Evolutionary conservation across 1,140 invertebrate species (phyloP).

Genomic region (Popillia japonica): DNA sequence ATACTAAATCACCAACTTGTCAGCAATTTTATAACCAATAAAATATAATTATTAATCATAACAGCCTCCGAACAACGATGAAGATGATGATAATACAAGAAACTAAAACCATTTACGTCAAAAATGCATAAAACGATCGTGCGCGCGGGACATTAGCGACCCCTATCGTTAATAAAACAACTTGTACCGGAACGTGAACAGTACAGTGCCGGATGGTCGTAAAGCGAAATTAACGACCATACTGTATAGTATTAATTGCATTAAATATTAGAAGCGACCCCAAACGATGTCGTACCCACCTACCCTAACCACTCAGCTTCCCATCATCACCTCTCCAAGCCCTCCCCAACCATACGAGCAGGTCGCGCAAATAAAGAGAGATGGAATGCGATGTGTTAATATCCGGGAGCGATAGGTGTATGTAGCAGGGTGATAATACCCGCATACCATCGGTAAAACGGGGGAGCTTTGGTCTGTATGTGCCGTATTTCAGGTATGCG

Average conservation of each 20-base stretch:
- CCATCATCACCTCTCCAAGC: too few relatives aligned
- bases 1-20: too few relatives aligned
- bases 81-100: slow-evolving; percentile 1
- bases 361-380: neutral
- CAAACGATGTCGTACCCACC: neutral
- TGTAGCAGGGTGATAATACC: neutral
- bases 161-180: neutral
- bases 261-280: slow-evolving; percentile 6
- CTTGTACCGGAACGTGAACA: neutral
- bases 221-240: slow-evolving; percentile 8
- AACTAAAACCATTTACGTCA: slow-evolving; percentile 13
- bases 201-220: neutral
- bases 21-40: too few relatives aligned
- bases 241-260: slow-evolving; percentile 7
- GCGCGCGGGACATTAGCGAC: neutral
- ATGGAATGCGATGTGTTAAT: slow-evolving; percentile 18
- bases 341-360: neutral
- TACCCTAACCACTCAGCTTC: neutral
- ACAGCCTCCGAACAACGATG: too few relatives aligned
- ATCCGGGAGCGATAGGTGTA: slow-evolving; percentile 3
- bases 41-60: too few relatives aligned
- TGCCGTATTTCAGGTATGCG: too few relatives aligned
- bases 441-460: neutral
- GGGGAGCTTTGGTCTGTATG: too few relatives aligned
- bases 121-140: neutral